Conservation (phyloP, 2,888 invertebrate genomes). For the Protonemura montana region DNA sequence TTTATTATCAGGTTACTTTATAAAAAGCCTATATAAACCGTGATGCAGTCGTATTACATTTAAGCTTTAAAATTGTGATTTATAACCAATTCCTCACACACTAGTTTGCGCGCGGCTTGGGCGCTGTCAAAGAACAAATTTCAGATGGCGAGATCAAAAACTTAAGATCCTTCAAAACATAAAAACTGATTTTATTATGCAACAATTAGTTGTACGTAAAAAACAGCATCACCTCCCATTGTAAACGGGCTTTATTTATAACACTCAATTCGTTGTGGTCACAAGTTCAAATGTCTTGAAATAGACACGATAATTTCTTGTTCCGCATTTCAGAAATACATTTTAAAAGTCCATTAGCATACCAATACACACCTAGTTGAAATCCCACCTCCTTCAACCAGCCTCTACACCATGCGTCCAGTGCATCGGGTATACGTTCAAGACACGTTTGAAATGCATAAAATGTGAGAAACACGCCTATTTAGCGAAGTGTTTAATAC, state of each 20-base stretch:
- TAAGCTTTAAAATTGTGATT: slow-evolving; percentile 1
- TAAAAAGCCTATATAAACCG: background rate
- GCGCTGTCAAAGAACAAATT: background rate
- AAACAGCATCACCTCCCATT: background rate
- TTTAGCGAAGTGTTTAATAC: background rate
- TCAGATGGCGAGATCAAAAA: background rate
- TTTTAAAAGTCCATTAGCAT: too few species aligned
- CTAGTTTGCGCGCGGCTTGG: background rate
- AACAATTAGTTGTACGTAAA: background rate
- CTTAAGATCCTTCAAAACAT: background rate
- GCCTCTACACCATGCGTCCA: background rate
- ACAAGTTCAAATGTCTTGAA: background rate
- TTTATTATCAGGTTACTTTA: background rate
- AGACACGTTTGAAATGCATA: background rate
- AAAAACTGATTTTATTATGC: background rate
- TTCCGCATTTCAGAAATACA: background rate
- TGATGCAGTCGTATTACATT: background rate
- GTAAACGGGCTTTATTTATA: background rate
- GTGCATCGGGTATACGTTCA: background rate
- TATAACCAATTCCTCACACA: background rate
- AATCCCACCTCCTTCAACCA: background rate
- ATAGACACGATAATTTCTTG: slow-evolving; percentile 12
- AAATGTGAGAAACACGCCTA: background rate
- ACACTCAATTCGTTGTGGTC: background rate
- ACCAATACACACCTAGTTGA: too few species aligned